Conservation (phyloP, 2,888 invertebrate genomes). For the Aporophyla nigra region DNA sequence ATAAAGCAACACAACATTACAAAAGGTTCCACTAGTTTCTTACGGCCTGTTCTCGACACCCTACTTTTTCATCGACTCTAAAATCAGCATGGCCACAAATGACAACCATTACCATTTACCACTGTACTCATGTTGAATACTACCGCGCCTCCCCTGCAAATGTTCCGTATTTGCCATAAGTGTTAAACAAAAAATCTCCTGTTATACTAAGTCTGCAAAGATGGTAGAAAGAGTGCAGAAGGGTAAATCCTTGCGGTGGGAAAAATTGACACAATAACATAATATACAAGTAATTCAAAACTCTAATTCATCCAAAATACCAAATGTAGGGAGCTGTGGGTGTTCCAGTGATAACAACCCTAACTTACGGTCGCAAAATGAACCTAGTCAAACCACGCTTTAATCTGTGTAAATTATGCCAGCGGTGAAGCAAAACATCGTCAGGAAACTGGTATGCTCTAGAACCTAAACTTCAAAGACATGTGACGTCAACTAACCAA, state of each 20-base stretch:
- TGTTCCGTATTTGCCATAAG: conserved; percentile 68
- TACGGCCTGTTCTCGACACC: conserved; percentile 29
- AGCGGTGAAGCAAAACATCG: too few relatives aligned
- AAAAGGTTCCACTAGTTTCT: conserved; percentile 20
- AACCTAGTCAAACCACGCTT: too few relatives aligned
- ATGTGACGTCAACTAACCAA: too few relatives aligned
- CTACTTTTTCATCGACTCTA: conserved; percentile 32
- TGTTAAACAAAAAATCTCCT: conserved; percentile 59
- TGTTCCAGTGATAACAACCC: too few relatives aligned
- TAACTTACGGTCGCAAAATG: too few relatives aligned
- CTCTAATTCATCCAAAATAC: too few relatives aligned
- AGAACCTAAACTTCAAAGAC: too few relatives aligned
- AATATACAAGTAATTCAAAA: too few relatives aligned
- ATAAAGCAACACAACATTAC: conserved; percentile 16
- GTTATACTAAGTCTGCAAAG: conserved; percentile 57
- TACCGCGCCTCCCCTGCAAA: conserved; percentile 51
- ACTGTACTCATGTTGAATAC: conserved; percentile 49
- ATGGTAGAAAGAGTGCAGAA: conserved; percentile 16
- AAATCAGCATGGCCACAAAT: conserved; percentile 58
- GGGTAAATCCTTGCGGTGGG: neutral
- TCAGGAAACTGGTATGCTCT: too few relatives aligned
- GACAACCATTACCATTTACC: conserved; percentile 59
- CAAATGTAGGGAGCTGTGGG: too few relatives aligned
- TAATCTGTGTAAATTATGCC: too few relatives aligned
- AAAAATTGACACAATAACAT: neutral